Percentiles rank a stretch among this genome's conserved stretches.
Conservation (phyloP, 2,113 vertebrate species). For the Chauna torquata region DNA sequence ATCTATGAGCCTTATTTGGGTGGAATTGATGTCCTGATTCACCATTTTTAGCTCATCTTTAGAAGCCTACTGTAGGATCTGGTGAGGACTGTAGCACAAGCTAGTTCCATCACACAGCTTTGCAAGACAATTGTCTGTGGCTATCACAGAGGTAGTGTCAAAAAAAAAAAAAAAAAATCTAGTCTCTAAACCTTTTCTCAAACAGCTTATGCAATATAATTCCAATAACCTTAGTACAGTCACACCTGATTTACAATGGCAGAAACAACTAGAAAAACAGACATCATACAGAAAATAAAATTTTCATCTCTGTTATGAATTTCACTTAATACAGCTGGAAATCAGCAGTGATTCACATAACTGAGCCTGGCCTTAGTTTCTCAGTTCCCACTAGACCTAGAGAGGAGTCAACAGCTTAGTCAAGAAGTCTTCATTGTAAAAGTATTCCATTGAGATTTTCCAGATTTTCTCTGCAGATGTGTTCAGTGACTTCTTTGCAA, state of each 20-base stretch:
- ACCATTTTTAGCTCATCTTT: not conserved
- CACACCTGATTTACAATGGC: not conserved
- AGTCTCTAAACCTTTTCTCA: not conserved
- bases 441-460: not conserved
- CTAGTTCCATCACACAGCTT: not conserved
- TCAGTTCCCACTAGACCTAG: not conserved
- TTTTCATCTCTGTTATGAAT: not conserved
- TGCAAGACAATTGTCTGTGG: not conserved
- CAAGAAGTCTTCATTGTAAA: not conserved
- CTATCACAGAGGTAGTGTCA: not conserved
- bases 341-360: not conserved
- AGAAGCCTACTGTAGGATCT: not conserved
- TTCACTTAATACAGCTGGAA: not conserved
- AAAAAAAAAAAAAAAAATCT: not conserved
- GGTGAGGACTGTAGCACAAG: not conserved
- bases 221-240: not conserved
- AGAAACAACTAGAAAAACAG: not conserved
- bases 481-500: not conserved
- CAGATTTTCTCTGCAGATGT: not conserved
- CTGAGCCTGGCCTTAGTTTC: not conserved
- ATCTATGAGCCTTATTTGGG: not conserved
- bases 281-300: rapidly evolving
- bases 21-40: not conserved
- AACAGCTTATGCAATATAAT: not conserved
- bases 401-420: not conserved